Base-by-base conservation (phyloP, 2,797 vertebrate species). In the Emys orbicularis region DNA sequence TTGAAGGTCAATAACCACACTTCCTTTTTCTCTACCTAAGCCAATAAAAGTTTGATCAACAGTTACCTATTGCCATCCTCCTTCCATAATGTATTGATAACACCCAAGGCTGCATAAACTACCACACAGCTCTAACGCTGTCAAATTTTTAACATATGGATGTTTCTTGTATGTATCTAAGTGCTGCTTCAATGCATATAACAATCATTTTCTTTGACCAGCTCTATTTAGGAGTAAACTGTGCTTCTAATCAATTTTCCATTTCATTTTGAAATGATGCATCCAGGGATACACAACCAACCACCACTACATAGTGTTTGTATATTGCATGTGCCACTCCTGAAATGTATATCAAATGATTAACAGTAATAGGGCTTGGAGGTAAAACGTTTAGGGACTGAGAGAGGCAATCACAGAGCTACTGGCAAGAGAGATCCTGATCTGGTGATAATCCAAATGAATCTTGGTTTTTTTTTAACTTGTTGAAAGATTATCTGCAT, bases 1-100 rank as follows among this genome's bases (percentile, higher is more conserved):
- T 87, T 92, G 31, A 86, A 95, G 68, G 84, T 87, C 83, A 93
- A 59, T 1, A 6, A 2, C 89, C 37, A 5, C 3, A 3, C 52
- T 77, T 90, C 23, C 23, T 92, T 2, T 91, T 90, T 31, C 82
- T 16, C 21, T 85, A 57, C 49, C 56, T 87, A 85, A 93, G 90
- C 11, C 44, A 52, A 87, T 90, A 79, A 15, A 92, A 91, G 91
- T 74, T 15, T 57, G 90, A 90, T 9, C 21, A 49, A 82, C 84
- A 91, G 5, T 91, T 87, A 90, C 13, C 3, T 92, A 1, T n/a
- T 84, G 59, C 82, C 29, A 79, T 56, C 18, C 3, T 82, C 18
- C 91, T 96, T 82, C 16, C 3, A 84, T 4, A 89, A 86, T 6
- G 61, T 65, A n/a, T 10, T 88, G 3, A 10, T 44, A 10, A 68